phyloP scores from a whole-genome alignment of 2,888 invertebrate genomes.

The Caenorhabditis drosophilae region DNA sequence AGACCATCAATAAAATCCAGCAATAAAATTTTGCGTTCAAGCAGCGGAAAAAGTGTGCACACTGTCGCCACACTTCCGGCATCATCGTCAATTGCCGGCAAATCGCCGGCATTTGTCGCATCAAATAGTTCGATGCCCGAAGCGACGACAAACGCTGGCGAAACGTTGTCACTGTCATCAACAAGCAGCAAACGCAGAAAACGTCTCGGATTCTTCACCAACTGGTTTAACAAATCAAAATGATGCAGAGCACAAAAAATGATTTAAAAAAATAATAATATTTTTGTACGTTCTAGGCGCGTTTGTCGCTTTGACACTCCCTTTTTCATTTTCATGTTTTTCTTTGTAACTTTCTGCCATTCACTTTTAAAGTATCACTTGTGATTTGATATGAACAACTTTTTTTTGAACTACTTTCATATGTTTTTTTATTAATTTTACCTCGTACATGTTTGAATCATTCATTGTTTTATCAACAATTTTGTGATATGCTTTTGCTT shows the following conservation, averaged over 20 bases:
- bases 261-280: no score
- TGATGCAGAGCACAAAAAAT: slow-evolving; percentile 4
- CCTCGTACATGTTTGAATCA: no score
- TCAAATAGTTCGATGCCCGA: neutral
- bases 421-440: no score
- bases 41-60: slow-evolving; percentile 44
- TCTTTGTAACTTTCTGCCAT: no score
- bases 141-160: neutral
- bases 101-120: neutral
- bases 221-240: slow-evolving; percentile 31
- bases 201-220: slow-evolving; percentile 27
- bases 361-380: no score
- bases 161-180: slow-evolving; percentile 23
- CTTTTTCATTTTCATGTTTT: no score
- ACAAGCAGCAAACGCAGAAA: slow-evolving; percentile 21
- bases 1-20: slow-evolving; percentile 26
- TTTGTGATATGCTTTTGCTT: no score
- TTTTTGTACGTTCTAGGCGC: no score
- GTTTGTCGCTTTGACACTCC: no score
- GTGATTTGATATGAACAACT: no score
- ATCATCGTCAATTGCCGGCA: neutral
- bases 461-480: no score
- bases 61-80: slow-evolving; percentile 7
- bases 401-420: no score
- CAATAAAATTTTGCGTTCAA: slow-evolving; percentile 27